A percentile compares a stretch with the other conserved stretches of the same genome.
These are phyloP conservation scores for Psococerastis gibbosa DNA, from an alignment of 2,888 invertebrate genomes.

Conservation along the genomic window DNA sequence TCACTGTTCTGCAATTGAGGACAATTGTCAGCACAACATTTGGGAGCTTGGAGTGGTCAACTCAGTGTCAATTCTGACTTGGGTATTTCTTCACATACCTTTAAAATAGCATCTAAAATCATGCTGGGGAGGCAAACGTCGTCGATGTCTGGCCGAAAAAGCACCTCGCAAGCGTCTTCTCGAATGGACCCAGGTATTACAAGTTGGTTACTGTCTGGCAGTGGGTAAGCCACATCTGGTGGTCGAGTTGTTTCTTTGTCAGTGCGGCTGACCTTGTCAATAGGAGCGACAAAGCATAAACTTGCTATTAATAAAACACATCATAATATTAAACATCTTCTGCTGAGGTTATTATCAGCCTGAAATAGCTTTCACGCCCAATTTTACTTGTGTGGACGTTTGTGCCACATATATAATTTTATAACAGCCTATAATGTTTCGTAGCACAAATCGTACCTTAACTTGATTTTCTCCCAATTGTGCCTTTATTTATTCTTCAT, in stretches of 20 bases:
- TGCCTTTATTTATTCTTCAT: too few relatives aligned
- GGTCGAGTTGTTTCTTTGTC: slow-evolving; percentile 31
- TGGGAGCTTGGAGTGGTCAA: too few relatives aligned
- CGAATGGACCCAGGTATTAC: slow-evolving; percentile 51
- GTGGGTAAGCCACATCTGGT: slow-evolving; percentile 44
- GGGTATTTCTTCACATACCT: too few relatives aligned
- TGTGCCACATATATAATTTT: too few relatives aligned
- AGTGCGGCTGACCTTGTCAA: slow-evolving; percentile 26
- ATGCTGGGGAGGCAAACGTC: slow-evolving; percentile 64
- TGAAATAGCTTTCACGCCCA: background rate
- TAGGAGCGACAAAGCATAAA: slow-evolving; percentile 71
- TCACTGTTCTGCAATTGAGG: too few relatives aligned
- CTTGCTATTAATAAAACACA: slow-evolving; percentile 34
- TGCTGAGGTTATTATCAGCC: background rate
- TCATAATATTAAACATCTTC: slow-evolving; percentile 3
- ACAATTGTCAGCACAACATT: too few relatives aligned
- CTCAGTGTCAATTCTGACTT: too few relatives aligned
- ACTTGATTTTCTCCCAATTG: too few relatives aligned
- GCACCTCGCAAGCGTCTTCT: slow-evolving; percentile 63
- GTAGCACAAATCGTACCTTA: too few relatives aligned
- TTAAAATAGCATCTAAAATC: slow-evolving; percentile 61
- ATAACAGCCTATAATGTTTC: too few relatives aligned
- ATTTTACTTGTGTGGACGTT: too few relatives aligned
- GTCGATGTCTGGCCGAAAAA: slow-evolving; percentile 73
- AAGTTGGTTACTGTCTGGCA: slow-evolving; percentile 38